phyloP scores from a whole-genome alignment of 2,113 vertebrate genomes.

The Takifugu flavidus region DNA sequence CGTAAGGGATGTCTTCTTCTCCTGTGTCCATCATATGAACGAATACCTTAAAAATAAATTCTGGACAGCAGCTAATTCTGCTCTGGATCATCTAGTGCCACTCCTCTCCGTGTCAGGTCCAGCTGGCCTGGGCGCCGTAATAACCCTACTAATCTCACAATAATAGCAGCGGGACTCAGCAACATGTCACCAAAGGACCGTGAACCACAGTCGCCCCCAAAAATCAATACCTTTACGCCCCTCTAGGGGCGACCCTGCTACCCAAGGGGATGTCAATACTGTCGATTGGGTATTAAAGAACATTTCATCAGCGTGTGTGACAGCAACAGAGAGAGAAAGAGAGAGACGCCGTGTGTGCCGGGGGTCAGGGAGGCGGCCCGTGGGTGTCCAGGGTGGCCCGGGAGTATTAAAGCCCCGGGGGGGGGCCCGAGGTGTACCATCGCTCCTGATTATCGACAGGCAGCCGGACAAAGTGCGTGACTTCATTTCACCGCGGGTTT shows the following conservation, averaged over 20 bases:
- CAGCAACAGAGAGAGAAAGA: slow-evolving; percentile 45
- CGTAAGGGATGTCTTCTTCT: neutral
- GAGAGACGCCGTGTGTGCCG: slow-evolving; percentile 25
- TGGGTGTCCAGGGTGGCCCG: slow-evolving; percentile 39
- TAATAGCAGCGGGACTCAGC: slow-evolving; percentile 67
- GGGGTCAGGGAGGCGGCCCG: slow-evolving; percentile 38
- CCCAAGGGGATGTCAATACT: slow-evolving; percentile 74
- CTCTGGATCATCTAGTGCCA: slow-evolving; percentile 21
- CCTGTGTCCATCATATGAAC: neutral
- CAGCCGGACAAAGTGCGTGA: slow-evolving; percentile 56
- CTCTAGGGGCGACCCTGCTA: slow-evolving; percentile 41
- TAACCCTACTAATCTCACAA: slow-evolving; percentile 73
- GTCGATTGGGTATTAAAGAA: slow-evolving; percentile 80
- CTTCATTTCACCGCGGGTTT: slow-evolving; percentile 24
- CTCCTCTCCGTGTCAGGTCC: slow-evolving; percentile 47
- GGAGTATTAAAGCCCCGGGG: slow-evolving; percentile 66
- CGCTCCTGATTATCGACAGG: slow-evolving; percentile 64
- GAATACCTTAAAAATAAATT: slow-evolving; percentile 10
- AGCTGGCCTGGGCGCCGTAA: slow-evolving; percentile 68
- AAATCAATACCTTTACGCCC: slow-evolving; percentile 68
- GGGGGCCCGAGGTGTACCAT: slow-evolving; percentile 58
- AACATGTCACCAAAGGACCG: slow-evolving; percentile 63
- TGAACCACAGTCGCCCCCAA: slow-evolving; percentile 45
- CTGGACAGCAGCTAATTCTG: slow-evolving; percentile 29
- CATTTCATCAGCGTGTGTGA: slow-evolving; percentile 71